phyloP scores from a whole-genome alignment of 2,797 vertebrate species.

The Odontamblyopus lacepedii region DNA sequence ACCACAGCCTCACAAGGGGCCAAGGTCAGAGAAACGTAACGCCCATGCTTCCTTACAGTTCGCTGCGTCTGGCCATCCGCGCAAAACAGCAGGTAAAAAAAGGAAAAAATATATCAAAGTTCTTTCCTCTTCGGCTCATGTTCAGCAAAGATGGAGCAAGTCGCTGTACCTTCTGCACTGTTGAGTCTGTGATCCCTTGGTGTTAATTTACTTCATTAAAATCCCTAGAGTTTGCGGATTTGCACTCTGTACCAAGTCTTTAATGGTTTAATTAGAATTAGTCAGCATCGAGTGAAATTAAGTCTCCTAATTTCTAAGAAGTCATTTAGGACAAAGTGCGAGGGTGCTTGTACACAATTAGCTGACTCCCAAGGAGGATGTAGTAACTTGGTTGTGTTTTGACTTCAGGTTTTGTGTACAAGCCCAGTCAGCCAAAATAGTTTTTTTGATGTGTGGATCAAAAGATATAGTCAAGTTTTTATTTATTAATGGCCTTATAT shows the following conservation, averaged over 20 bases:
- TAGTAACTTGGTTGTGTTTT: neutral
- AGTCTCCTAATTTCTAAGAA: constrained; percentile 52
- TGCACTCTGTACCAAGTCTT: constrained; percentile 54
- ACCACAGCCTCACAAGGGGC: constrained; percentile 45
- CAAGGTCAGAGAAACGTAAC: constrained; percentile 48
- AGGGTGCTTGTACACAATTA: constrained; percentile 33
- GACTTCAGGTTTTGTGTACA: neutral
- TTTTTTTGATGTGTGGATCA: neutral
- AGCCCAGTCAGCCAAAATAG: neutral
- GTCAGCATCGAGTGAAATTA: constrained; percentile 66
- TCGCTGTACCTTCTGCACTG: constrained; percentile 28
- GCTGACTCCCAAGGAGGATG: neutral
- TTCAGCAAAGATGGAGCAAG: constrained; percentile 4
- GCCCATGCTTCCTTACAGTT: constrained; percentile 31
- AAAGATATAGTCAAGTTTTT: neutral
- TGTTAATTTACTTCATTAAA: constrained; percentile 42
- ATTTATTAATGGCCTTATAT: neutral
- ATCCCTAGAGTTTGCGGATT: constrained; percentile 58
- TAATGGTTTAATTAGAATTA: constrained; percentile 68
- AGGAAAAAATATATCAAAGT: constrained; percentile 1
- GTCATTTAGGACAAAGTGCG: constrained; percentile 35
- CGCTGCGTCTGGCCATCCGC: constrained; percentile 19
- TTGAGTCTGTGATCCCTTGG: constrained; percentile 31
- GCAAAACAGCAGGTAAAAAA: constrained; percentile 13
- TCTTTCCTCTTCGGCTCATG: neutral